Base-by-base conservation (phyloP, 2,888 invertebrate species). In the Andrena fulva region DNA sequence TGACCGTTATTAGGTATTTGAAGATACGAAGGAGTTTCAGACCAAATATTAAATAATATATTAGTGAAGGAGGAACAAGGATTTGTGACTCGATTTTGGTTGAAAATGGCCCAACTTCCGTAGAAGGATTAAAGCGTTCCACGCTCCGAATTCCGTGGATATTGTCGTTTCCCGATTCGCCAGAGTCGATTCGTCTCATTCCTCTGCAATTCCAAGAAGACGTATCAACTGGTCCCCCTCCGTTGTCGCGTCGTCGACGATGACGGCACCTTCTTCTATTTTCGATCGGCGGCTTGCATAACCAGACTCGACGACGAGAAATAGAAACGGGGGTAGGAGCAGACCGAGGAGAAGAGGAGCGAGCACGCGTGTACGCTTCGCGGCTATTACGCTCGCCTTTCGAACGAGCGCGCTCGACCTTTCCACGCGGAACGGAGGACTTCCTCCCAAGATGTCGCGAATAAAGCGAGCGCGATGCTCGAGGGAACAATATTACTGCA, bases 231-330 rank as follows among this genome's bases (percentile, higher is more conserved):
- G 85, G 69, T 76, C 76, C 79, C 71, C 62, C 76, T 75, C 71
- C 54, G 79, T 85, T 77, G 87, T 85, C 78, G 86, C 86, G 29
- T 72, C 78, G 81, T 62, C 78, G 76, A 79, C 80, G 77, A 66
- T 74, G 80, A 71, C 77, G 86, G 78, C 81, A 64, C 70, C 87
- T 81, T 86, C 85, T 87, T 89, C 89, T 89, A 89, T 89, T 89
- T 89, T 86, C 85, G 88, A 89, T 85, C 84, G 60, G 54, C 76
- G 77, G 67, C 84, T 88, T 88, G 79, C 87, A 82, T 88, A 88
- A 86, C 82, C 79, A 64, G 77, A 50, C 84, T 74, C 88, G 67
- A 48, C 63, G 81, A 78, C 64, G 75, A 84, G 79, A 66, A 87
- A 86, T 73, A 79, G 88, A 84, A 80, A 77, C 81, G 70, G 71